phyloP scores from a whole-genome alignment of 2,113 vertebrate species.

The Pseudopodoces humilis region DNA sequence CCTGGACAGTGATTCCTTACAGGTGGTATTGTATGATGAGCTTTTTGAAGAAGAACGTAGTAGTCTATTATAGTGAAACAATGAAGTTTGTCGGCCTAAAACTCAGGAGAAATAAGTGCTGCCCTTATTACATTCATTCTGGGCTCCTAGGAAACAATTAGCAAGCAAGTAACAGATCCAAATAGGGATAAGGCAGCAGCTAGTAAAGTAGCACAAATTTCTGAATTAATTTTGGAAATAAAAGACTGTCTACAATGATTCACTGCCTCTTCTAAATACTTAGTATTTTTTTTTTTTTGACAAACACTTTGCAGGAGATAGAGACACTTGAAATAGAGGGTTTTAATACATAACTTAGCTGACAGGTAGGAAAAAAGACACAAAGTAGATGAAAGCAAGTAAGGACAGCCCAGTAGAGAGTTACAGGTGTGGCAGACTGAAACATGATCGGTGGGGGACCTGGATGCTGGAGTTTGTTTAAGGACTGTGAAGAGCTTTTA shows the following conservation, averaged over 20 bases:
- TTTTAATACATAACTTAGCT: background rate
- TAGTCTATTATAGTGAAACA: background rate
- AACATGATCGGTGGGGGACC: rapidly evolving
- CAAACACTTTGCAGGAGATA: background rate
- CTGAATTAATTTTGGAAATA: background rate
- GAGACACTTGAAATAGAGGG: background rate
- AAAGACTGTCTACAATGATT: background rate
- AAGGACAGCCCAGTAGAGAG: background rate
- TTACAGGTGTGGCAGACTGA: background rate
- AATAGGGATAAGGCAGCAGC: background rate
- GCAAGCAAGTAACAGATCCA: background rate
- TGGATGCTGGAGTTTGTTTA: background rate
- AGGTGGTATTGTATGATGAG: background rate
- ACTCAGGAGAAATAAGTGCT: background rate
- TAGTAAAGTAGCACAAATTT: background rate
- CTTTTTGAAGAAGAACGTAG: background rate
- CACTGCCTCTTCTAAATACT: background rate
- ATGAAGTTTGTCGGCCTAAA: background rate
- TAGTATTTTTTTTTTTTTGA: background rate
- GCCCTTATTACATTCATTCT: background rate
- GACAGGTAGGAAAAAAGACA: background rate
- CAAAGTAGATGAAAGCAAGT: background rate
- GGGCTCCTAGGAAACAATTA: background rate
- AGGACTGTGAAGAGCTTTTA: background rate
- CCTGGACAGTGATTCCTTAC: background rate